A percentile compares a stretch with the other conserved stretches of the same genome.
Evolutionary conservation across 2,113 vertebrate species (phyloP).

Genomic region (Spilogale gracilis): DNA sequence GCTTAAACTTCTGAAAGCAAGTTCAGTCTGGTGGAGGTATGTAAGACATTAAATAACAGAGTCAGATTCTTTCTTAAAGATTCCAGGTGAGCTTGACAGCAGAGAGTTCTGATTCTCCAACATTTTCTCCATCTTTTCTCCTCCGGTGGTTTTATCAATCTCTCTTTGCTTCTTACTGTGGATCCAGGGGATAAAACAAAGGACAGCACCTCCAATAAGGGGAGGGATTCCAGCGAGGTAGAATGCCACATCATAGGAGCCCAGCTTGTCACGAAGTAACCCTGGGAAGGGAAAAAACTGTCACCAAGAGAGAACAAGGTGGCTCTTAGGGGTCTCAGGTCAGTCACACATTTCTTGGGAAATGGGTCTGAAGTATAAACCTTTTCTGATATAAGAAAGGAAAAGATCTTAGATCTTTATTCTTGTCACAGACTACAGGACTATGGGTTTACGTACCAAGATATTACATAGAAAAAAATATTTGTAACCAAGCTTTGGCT

Average conservation of each 20-base stretch:
- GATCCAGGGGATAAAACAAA: constrained; percentile 96
- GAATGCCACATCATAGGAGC: constrained; percentile 94
- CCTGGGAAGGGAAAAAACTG: constrained; percentile 86
- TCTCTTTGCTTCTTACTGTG: constrained; percentile 88
- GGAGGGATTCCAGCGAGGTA: constrained; percentile 97
- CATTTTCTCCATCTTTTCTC: constrained; percentile 90
- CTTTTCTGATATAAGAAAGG: neutral
- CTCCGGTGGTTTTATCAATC: constrained; percentile 71
- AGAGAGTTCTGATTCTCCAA: constrained; percentile 86
- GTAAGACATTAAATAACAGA: constrained; percentile 89
- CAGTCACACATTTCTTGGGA: neutral
- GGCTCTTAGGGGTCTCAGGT: neutral
- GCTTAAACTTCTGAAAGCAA: constrained; percentile 79
- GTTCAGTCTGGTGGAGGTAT: constrained; percentile 70
- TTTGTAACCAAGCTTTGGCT: neutral
- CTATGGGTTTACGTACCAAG: neutral
- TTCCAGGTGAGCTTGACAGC: constrained; percentile 69
- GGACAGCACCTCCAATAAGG: constrained; percentile 93
- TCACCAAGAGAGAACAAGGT: neutral
- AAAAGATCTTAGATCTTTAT: neutral
- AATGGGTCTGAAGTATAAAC: constrained; percentile 30
- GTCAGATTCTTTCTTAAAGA: constrained; percentile 87
- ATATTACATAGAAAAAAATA: neutral
- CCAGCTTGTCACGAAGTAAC: constrained; percentile 92
- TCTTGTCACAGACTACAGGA: neutral